Base-by-base conservation (phyloP, 2,797 vertebrate genomes). In the Neopelma chrysocephalum region DNA sequence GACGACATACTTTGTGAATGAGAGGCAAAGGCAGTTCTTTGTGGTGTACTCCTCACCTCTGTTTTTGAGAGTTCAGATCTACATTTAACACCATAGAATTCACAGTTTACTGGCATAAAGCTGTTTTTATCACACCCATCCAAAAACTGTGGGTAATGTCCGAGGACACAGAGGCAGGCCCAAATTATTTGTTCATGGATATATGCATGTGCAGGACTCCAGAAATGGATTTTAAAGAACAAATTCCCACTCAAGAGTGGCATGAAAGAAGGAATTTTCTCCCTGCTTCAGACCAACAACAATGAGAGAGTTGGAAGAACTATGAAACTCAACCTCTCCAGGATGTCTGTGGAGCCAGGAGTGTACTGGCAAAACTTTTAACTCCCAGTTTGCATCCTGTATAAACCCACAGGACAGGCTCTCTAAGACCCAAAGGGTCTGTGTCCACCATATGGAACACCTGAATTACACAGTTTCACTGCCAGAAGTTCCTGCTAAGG, bases 21-120 rank as follows among this genome's bases (percentile, higher is more conserved):
- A 90, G 42, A 95, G 69, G 73, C 80, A 91, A 91, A 82, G 70
- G 27, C 76, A 71, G 42, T 10, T 93, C 70, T 86, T 69, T 75
- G 34, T 9, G 45, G 48, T 10, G 12, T 26, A 29, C 51, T 61
- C 38, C 75, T 92, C 61, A 93, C 82, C 82, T 91, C 43, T 1
- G 0, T 16, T 87, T 79, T 70, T 68, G 10, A 70, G 61, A 61
- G 71, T 78, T 88, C 12, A 83, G 42, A 14, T 48, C 36, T 75
- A 12, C 0, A 4, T 53, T 89, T 65, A 77, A 71, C 21, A 57
- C 4, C 3, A 22, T 0, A 85, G 56, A 68, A 68, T 43, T 85
- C 23, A 64, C 3, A 54, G 60, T 47, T 82, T 8, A n/a, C 15
- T 2, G 7, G 10, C 13, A 29, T 6, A 75, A 17, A 4, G 13